Conservation (phyloP, 2,888 invertebrate genomes). For the Andrena trimmerana region DNA sequence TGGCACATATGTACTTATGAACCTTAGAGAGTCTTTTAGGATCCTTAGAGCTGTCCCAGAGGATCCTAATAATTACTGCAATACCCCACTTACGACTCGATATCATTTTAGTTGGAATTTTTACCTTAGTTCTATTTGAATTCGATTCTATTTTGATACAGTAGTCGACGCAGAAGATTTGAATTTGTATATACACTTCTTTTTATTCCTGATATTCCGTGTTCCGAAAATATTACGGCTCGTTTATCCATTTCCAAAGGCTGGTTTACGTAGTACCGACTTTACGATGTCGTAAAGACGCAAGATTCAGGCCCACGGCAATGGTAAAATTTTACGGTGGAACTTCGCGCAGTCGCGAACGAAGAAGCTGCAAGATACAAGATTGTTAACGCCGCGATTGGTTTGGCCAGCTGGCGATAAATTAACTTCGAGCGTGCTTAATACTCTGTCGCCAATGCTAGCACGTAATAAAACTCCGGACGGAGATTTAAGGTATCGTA, state of each 20-base stretch:
- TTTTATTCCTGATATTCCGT: not conserved
- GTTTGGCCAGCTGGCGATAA: conserved; percentile 10
- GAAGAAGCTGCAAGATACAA: conserved; percentile 21
- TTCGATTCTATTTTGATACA: too few relatives aligned
- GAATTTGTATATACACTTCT: not conserved
- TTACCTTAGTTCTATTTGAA: too few relatives aligned
- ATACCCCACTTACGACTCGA: too few relatives aligned
- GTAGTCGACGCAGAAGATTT: too few relatives aligned
- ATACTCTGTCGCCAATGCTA: conserved; percentile 13
- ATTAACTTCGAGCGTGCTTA: conserved; percentile 25
- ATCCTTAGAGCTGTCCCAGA: too few relatives aligned
- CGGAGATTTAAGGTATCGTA: conserved; percentile 27
- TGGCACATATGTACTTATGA: too few relatives aligned
- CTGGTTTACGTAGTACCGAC: not conserved
- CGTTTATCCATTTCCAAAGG: conserved; percentile 15
- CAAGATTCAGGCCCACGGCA: conserved; percentile 8
- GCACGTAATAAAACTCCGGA: conserved; percentile 29
- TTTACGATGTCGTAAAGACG: not conserved
- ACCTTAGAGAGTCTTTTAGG: too few relatives aligned
- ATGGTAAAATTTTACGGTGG: conserved; percentile 33
- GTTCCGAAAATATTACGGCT: not conserved
- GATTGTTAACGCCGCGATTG: conserved; percentile 34
- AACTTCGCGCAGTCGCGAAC: not conserved
- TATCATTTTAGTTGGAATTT: too few relatives aligned
- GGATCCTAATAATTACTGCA: too few relatives aligned